A percentile compares a stretch with the other conserved stretches of the same genome.
Conservation (phyloP, 2,888 invertebrate genomes). For the Patella pellucida region DNA sequence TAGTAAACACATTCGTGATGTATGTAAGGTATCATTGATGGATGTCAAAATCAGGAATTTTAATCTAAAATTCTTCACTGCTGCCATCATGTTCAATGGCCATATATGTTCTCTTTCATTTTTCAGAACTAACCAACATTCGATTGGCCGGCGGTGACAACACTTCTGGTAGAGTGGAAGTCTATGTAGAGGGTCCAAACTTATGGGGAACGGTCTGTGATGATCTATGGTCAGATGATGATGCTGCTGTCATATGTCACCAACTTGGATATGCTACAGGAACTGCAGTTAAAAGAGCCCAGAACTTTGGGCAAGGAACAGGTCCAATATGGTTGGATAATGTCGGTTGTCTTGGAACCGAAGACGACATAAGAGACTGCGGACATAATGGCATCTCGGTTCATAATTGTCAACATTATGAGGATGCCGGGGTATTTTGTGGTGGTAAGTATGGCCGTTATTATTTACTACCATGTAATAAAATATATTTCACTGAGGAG, state of each 20-base stretch:
- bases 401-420: constrained; percentile 40
- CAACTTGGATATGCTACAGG: constrained; percentile 53
- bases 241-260: constrained; percentile 58
- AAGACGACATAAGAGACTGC: constrained; percentile 34
- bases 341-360: constrained; percentile 39
- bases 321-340: constrained; percentile 49
- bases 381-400: constrained; percentile 30
- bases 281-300: constrained; percentile 38
- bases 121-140: constrained; percentile 72
- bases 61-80: too few relatives aligned
- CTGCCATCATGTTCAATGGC: too few relatives aligned
- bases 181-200: constrained; percentile 67
- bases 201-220: constrained; percentile 64
- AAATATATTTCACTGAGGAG: too few relatives aligned
- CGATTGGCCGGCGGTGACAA: constrained; percentile 76
- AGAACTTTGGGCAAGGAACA: constrained; percentile 20
- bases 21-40: too few relatives aligned
- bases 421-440: constrained; percentile 43
- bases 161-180: constrained; percentile 78
- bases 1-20: too few relatives aligned
- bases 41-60: too few relatives aligned
- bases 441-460: constrained; percentile 28
- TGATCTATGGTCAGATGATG: constrained; percentile 55
- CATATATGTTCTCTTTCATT: neutral
- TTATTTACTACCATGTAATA: too few relatives aligned